phyloP scores from a whole-genome alignment of 2,888 invertebrate species.

The Tetanocera ferruginea region DNA sequence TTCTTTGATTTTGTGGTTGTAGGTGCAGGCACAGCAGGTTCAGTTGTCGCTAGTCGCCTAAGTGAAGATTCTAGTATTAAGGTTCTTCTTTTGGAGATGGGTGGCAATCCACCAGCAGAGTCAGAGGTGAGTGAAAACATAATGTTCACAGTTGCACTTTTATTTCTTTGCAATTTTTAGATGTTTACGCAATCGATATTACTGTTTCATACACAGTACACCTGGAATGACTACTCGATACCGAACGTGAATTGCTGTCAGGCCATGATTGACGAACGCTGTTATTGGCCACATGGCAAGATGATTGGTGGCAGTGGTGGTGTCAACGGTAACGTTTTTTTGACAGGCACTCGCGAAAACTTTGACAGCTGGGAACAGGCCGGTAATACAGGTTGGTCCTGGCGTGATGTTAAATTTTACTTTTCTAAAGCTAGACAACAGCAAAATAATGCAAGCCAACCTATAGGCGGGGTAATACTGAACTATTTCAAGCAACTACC shows the following conservation, averaged over 20 bases:
- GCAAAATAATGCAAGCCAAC: constrained; percentile 63
- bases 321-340: constrained; percentile 76
- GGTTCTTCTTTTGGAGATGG: constrained; percentile 84
- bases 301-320: constrained; percentile 75
- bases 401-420: constrained; percentile 70
- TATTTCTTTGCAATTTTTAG: constrained; percentile 40
- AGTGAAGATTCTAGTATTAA: constrained; percentile 81
- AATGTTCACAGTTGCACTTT: background rate
- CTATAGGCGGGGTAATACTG: constrained; percentile 70
- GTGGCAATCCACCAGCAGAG: constrained; percentile 74
- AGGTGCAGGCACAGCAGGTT: constrained; percentile 71
- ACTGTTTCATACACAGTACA: constrained; percentile 54
- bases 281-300: constrained; percentile 76
- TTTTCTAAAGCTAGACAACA: constrained; percentile 71
- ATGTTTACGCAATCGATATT: constrained; percentile 55
- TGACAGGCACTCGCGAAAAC: constrained; percentile 73
- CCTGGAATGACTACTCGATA: constrained; percentile 60
- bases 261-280: constrained; percentile 56
- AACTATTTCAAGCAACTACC: constrained; percentile 55
- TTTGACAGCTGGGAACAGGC: constrained; percentile 73
- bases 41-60: constrained; percentile 76
- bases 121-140: constrained; percentile 63
- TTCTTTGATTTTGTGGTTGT: constrained; percentile 69
- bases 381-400: constrained; percentile 74
- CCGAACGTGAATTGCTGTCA: constrained; percentile 56